A percentile compares a stretch with the other conserved stretches of the same genome.
phyloP scores from a whole-genome alignment of 2,113 vertebrate species.

The Microcebus ravelobensis region DNA sequence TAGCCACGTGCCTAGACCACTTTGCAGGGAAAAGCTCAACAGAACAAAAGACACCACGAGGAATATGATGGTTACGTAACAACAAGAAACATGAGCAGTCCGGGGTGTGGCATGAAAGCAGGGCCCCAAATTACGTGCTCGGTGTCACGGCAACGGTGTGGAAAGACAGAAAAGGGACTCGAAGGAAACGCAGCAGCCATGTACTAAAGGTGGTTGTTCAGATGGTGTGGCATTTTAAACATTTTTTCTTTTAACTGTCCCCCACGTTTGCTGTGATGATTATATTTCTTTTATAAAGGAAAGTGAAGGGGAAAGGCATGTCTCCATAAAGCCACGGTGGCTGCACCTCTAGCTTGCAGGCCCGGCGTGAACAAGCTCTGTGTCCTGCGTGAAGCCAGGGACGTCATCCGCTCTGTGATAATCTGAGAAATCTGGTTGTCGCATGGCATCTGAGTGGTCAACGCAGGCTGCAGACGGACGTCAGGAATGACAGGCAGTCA shows the following conservation, averaged over 20 bases:
- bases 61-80: accelerated
- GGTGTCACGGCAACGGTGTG: accelerated
- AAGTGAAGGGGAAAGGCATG: not conserved
- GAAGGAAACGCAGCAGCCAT: too few relatives aligned
- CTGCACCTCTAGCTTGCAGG: too few relatives aligned
- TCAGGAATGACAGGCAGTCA: not conserved
- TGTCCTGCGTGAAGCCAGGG: not conserved
- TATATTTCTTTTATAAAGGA: not conserved
- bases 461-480: not conserved
- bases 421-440: not conserved
- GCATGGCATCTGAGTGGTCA: accelerated
- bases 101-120: accelerated
- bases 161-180: not conserved
- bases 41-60: not conserved
- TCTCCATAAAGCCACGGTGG: accelerated
- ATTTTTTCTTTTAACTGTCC: not conserved
- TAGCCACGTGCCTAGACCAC: too few relatives aligned
- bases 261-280: not conserved
- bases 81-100: accelerated
- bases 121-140: accelerated
- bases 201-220: too few relatives aligned
- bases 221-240: accelerated
- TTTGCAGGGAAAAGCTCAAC: not conserved
- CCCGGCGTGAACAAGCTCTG: accelerated
- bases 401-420: not conserved